phyloP scores from a whole-genome alignment of 1,140 invertebrate species.

The Eubasilissa regina region DNA sequence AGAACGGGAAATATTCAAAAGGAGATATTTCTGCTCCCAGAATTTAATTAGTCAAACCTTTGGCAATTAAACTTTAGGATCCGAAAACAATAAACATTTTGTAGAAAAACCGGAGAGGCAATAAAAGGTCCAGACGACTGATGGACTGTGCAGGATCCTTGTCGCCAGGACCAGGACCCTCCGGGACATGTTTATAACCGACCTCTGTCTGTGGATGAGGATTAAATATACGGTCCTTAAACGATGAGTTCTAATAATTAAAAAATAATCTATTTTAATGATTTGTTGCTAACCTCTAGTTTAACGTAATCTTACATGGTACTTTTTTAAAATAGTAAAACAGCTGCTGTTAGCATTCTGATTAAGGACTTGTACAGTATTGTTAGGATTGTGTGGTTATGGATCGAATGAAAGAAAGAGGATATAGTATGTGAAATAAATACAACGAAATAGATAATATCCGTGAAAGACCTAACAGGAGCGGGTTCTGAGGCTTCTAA shows the following conservation, averaged over 20 bases:
- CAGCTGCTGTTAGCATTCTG: too few relatives aligned
- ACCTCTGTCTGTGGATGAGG: conserved; percentile 11
- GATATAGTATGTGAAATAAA: too few relatives aligned
- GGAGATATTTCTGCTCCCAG: conserved; percentile 4
- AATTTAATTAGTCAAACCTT: conserved; percentile 35
- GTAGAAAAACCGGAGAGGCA: conserved; percentile 35
- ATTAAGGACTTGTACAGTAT: too few relatives aligned
- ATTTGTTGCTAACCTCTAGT: too few relatives aligned
- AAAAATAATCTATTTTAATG: background rate
- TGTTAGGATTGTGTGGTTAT: too few relatives aligned
- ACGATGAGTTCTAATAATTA: background rate
- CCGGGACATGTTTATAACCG: background rate
- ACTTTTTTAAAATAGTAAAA: too few relatives aligned
- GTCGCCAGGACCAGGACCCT: conserved; percentile 19
- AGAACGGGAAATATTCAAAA: background rate
- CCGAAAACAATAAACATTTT: conserved; percentile 45
- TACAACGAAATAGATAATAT: too few relatives aligned
- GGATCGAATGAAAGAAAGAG: too few relatives aligned
- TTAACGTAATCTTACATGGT: too few relatives aligned
- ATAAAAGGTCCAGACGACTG: conserved; percentile 36
- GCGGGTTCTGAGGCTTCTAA: too few relatives aligned
- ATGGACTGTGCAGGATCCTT: conserved; percentile 19
- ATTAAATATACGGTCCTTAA: background rate
- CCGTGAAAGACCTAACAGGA: too few relatives aligned
- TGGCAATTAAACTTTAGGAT: conserved; percentile 34